Evolutionary conservation across 2,888 invertebrate genomes (phyloP), one percentile per base, ranked within the genome.

Genomic region (Xestoiulus laeticollis): DNA sequence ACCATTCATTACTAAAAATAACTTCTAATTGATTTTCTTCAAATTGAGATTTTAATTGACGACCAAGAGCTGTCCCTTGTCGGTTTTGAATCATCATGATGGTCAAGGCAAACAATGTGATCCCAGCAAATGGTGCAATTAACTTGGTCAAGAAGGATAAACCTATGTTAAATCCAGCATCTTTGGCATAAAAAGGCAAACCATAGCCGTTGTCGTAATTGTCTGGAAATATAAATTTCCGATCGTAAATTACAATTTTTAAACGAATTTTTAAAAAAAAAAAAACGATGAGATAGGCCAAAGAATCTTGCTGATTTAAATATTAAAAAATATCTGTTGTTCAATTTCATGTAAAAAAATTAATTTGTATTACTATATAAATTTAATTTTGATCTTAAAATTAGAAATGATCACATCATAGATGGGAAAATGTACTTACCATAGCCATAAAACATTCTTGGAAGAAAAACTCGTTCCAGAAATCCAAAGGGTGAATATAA

Each of bases 1-100:
- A 78, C 78, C 78, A 78, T 78, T 78, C 8, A 30, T 78, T 78
- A 30, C 78, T 78, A 78, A 78, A 78, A 30, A 78, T 10, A 12
- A 30, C 30, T 78, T 78, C 78, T 78, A 78, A 78, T 78, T 78
- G 78, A 30, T 78, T 78, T 78, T 78, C 78, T 30, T 78, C 30
- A 1, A 78, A 78, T 14, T 78, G 26, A 14, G 26, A 30, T 1
- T 78, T 78, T 26, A 26, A 30, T 78, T 78, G 78, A 78, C 78
- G 78, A 26, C 78, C 78, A 14, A 78, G 78, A 3, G 14, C 3
- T 30, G 78, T 78, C 30, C 30, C 30, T 78, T 78, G 78, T 78
- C 30, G 26, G 30, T 78, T 78, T 30, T 26, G 78, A 30, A 78
- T 30, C 30, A 78, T 1, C 78, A 78, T 78, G 78, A 78, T 14